These are phyloP conservation scores for Drosophila tripunctata DNA, from an alignment of 2,888 invertebrate species.

Conservation along the genomic window DNA sequence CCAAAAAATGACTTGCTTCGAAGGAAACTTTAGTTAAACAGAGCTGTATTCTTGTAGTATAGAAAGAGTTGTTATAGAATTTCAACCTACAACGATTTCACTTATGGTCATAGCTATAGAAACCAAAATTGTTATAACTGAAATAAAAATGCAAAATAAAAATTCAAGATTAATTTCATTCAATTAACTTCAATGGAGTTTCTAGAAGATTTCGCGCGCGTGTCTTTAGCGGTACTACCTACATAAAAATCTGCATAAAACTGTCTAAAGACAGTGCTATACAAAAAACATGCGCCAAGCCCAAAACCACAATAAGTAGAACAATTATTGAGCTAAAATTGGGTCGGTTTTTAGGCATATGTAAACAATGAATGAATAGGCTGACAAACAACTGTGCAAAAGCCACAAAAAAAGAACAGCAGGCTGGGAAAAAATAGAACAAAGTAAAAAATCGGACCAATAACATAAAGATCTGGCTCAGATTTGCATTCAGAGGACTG, in stretches of 20 bases:
- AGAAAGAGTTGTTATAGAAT: too few species aligned
- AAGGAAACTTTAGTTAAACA: too few species aligned
- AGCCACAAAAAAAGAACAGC: slow-evolving; percentile 58
- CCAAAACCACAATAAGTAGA: slow-evolving; percentile 70
- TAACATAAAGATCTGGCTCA: slow-evolving; percentile 39
- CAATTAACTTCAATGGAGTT: neutral
- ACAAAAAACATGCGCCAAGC: slow-evolving; percentile 33
- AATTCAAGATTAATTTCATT: neutral
- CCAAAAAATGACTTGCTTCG: too few species aligned
- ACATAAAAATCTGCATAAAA: slow-evolving; percentile 1
- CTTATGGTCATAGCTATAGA: too few species aligned
- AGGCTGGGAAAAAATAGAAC: slow-evolving; percentile 41
- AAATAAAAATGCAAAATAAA: too few species aligned
- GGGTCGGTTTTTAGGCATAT: slow-evolving; percentile 33
- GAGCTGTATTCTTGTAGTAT: too few species aligned
- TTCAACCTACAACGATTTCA: too few species aligned
- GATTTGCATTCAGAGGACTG: slow-evolving; percentile 24
- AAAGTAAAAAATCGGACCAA: slow-evolving; percentile 58
- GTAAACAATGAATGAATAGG: slow-evolving; percentile 34
- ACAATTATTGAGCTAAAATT: slow-evolving; percentile 73
- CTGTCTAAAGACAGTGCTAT: slow-evolving; percentile 7
- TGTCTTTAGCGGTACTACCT: slow-evolving; percentile 4
- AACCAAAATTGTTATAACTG: too few species aligned
- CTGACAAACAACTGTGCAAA: slow-evolving; percentile 18
- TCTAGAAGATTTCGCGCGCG: neutral